Evolutionary conservation across 2,113 vertebrate species (phyloP).

Genomic region (Grantiella picta): DNA sequence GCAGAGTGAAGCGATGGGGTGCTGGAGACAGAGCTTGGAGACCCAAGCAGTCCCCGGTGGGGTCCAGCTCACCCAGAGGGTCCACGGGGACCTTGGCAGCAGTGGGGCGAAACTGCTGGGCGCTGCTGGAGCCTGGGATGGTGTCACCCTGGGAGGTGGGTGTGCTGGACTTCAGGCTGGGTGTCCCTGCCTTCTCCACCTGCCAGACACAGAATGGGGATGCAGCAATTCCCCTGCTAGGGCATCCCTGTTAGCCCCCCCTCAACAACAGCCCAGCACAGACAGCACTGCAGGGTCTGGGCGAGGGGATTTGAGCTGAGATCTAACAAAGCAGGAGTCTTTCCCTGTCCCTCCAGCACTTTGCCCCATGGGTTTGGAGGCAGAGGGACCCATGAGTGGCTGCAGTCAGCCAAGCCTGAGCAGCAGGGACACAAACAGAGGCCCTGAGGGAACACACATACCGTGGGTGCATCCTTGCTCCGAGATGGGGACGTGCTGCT

Average conservation of each 20-base stretch:
- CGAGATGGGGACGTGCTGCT: constrained; percentile 83
- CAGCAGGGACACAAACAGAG: rapidly evolving
- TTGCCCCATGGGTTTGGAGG: background rate
- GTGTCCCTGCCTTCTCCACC: constrained; percentile 89
- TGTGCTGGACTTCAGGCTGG: constrained; percentile 86
- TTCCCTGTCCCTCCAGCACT: background rate
- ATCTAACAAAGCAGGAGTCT: background rate
- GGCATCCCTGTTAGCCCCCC: background rate
- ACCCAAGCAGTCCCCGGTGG: rapidly evolving
- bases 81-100: constrained; percentile 79
- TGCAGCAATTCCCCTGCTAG: rapidly evolving
- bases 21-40: rapidly evolving
- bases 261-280: background rate
- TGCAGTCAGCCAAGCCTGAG: rapidly evolving
- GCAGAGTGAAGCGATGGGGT: background rate
- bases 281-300: rapidly evolving
- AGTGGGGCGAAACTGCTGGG: constrained; percentile 76
- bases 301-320: rapidly evolving
- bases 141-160: constrained; percentile 82
- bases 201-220: background rate
- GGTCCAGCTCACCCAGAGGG: constrained; percentile 74
- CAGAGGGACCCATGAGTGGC: rapidly evolving
- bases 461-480: constrained; percentile 79
- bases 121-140: constrained; percentile 68
- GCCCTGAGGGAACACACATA: background rate